These are phyloP conservation scores for Molanna angustata DNA, from an alignment of 2,888 invertebrate genomes.

Conservation along the genomic window DNA sequence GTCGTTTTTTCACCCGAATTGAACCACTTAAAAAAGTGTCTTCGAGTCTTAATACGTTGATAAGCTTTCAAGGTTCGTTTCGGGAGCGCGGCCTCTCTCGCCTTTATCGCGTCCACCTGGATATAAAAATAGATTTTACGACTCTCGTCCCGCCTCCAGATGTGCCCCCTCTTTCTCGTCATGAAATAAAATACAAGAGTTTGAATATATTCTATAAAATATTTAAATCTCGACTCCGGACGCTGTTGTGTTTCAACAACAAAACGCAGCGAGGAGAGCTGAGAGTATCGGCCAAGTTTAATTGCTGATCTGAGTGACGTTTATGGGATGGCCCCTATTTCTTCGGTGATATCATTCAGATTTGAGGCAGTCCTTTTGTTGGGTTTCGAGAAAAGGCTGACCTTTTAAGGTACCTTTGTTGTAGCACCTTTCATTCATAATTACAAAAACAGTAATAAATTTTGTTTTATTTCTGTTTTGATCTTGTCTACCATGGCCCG, in stretches of 20 bases:
- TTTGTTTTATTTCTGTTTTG: no score
- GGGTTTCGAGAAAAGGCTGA: no score
- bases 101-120: constrained; percentile 21
- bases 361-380: no score
- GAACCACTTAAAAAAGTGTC: no score
- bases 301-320: constrained; percentile 56
- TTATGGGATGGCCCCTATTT: constrained; percentile 37
- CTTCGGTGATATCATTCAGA: no score
- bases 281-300: constrained; percentile 45
- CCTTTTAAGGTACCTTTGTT: no score
- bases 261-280: constrained; percentile 37
- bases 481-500: no score
- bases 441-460: no score
- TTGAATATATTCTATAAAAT: constrained; percentile 33
- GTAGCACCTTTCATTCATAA: no score
- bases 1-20: no score
- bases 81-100: constrained; percentile 17
- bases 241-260: constrained; percentile 27
- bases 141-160: constrained; percentile 16
- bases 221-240: constrained; percentile 30
- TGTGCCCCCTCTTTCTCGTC: constrained; percentile 4
- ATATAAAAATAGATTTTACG: constrained; percentile 27
- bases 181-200: constrained; percentile 16
- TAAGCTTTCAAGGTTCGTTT: constrained; percentile 14
- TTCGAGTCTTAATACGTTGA: constrained; percentile 16